Evolutionary conservation across 1,140 invertebrate species (phyloP).

Genomic region (Drosophila bifasciata): DNA sequence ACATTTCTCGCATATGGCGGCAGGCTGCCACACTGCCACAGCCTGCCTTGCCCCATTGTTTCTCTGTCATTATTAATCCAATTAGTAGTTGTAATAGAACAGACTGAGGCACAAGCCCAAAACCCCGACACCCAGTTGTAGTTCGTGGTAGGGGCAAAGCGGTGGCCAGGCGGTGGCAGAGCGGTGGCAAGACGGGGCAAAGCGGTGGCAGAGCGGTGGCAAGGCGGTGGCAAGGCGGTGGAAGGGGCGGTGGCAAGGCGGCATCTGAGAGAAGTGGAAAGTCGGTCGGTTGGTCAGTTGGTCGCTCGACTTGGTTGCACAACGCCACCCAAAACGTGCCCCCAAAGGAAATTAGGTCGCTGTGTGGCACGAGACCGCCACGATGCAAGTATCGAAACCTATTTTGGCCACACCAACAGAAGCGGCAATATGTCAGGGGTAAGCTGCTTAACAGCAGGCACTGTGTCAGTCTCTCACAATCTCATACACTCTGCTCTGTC

Average conservation of each 20-base stretch:
- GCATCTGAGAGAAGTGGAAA: not conserved
- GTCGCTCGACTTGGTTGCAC: slow-evolving; percentile 27
- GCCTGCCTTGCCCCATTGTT: slow-evolving; percentile 52
- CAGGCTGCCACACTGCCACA: slow-evolving; percentile 15
- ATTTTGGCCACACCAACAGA: slow-evolving; percentile 30
- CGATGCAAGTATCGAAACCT: slow-evolving; percentile 36
- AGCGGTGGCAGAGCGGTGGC: no score
- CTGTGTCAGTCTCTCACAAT: slow-evolving; percentile 8
- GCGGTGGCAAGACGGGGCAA: not conserved
- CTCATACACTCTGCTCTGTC: not conserved
- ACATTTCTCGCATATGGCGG: slow-evolving; percentile 53
- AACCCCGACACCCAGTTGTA: slow-evolving; percentile 7
- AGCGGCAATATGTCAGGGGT: slow-evolving; percentile 38
- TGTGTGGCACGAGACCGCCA: slow-evolving; percentile 47
- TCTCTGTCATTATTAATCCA: slow-evolving; percentile 76
- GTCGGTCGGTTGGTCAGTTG: not conserved
- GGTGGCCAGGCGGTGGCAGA: no score
- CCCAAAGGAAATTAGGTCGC: slow-evolving; percentile 50
- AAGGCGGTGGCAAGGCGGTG: not conserved
- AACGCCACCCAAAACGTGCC: slow-evolving; percentile 43
- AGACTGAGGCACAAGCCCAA: slow-evolving; percentile 24
- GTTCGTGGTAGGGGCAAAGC: no score
- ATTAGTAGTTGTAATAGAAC: slow-evolving; percentile 70
- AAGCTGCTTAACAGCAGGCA: slow-evolving; percentile 38
- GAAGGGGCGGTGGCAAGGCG: not conserved